Conservation (phyloP, 1,140 invertebrate genomes). For the Bombus huntii region DNA sequence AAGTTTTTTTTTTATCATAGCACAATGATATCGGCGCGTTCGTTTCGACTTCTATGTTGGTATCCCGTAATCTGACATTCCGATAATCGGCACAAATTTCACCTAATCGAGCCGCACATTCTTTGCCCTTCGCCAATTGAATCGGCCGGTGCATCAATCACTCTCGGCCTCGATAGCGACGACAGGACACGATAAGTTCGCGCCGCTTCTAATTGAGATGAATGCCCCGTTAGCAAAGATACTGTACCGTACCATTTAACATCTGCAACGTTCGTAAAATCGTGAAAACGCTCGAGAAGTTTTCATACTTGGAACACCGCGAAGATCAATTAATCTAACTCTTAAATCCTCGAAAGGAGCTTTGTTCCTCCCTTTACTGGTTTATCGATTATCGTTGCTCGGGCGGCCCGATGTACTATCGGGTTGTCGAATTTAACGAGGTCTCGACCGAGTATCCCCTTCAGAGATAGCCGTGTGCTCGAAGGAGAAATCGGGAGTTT, state of each 20-base stretch:
- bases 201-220: constrained; percentile 36
- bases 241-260: neutral
- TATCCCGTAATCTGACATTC: neutral
- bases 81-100: neutral
- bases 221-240: constrained; percentile 4
- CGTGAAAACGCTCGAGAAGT: neutral
- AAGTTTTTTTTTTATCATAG: neutral
- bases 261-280: neutral
- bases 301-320: no score
- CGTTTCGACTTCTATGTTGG: neutral
- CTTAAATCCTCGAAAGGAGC: neutral
- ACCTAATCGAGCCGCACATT: neutral
- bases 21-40: neutral
- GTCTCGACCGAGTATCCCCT: constrained; percentile 7
- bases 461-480: neutral
- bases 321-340: neutral
- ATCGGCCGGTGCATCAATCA: constrained; percentile 35
- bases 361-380: no score
- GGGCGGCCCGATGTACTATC: neutral
- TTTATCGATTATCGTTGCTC: constrained; percentile 13
- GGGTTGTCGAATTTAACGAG: constrained; percentile 29
- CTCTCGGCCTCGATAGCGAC: constrained; percentile 27
- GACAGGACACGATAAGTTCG: constrained; percentile 33
- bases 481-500: constrained; percentile 26
- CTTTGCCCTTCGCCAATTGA: constrained; percentile 12